phyloP scores from a whole-genome alignment of 1,140 invertebrate genomes.

The Thaumetopoea pityocampa region DNA sequence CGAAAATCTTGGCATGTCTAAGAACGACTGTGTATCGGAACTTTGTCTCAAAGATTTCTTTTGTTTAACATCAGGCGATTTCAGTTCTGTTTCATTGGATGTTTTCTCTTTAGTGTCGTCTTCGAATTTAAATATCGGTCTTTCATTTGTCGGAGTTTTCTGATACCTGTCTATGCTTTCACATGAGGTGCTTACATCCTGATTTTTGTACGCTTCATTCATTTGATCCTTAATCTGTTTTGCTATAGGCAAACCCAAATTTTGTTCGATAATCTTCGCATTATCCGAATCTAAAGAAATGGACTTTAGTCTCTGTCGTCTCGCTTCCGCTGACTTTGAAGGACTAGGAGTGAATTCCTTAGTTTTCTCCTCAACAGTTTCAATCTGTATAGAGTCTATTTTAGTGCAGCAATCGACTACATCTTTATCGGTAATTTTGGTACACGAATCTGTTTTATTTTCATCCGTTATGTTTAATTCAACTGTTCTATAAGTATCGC shows the following conservation, averaged over 20 bases:
- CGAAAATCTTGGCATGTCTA: conserved; percentile 74
- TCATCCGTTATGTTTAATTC: conserved; percentile 54
- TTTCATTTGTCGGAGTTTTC: conserved; percentile 41
- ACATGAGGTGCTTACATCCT: conserved; percentile 58
- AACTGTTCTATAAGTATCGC: conserved; percentile 61
- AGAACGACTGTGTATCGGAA: conserved; percentile 65
- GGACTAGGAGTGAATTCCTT: conserved; percentile 41
- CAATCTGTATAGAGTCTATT: conserved; percentile 49
- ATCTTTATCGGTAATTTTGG: conserved; percentile 43
- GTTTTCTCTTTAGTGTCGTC: conserved; percentile 45
- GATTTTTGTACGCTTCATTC: conserved; percentile 66
- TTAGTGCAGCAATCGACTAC: conserved; percentile 66
- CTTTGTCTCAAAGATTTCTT: conserved; percentile 62
- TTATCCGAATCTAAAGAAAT: conserved; percentile 76
- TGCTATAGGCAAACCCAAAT: conserved; percentile 70
- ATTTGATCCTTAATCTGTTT: conserved; percentile 73
- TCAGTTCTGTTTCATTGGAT: conserved; percentile 39
- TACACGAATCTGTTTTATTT: conserved; percentile 41
- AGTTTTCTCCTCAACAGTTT: conserved; percentile 35
- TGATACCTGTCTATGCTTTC: conserved; percentile 54
- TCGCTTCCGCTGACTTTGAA: conserved; percentile 56
- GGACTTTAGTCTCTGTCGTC: conserved; percentile 73
- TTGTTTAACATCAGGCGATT: conserved; percentile 47
- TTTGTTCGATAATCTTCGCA: conserved; percentile 75
- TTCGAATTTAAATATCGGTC: conserved; percentile 62